Percentiles rank a stretch among this genome's conserved stretches.
These are phyloP conservation scores for Ptychochromis oligacanthus DNA, from an alignment of 2,113 vertebrate genomes.

Conservation along the genomic window DNA sequence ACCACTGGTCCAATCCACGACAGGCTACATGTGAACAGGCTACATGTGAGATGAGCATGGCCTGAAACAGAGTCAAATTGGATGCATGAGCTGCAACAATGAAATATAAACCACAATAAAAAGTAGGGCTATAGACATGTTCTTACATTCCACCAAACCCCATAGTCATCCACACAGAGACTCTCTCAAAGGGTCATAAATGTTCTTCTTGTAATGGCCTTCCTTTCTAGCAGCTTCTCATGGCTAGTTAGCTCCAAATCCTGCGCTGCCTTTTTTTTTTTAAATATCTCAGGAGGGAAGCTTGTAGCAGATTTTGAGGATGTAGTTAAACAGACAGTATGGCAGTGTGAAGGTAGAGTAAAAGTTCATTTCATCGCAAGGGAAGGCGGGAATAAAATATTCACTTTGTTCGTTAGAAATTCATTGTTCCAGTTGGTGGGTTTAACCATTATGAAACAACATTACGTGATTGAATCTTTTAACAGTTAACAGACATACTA, in stretches of 20 bases:
- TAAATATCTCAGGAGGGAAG: background rate
- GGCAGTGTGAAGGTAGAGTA: background rate
- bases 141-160: background rate
- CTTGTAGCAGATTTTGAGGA: background rate
- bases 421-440: background rate
- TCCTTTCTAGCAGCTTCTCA: background rate
- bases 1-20: background rate
- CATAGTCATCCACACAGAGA: background rate
- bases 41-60: background rate
- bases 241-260: background rate
- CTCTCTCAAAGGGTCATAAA: conserved; percentile 1
- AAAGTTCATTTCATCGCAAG: background rate
- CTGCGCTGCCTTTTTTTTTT: background rate
- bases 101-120: background rate
- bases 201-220: background rate
- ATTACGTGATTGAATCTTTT: background rate
- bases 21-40: background rate
- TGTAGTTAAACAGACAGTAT: background rate
- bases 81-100: background rate
- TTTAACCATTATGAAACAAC: background rate
- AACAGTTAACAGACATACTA: background rate
- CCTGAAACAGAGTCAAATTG: background rate
- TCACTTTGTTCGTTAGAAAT: background rate
- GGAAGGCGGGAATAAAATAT: background rate
- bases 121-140: background rate